phyloP scores from a whole-genome alignment of 2,888 invertebrate species.

The Megastigmus dorsalis region DNA sequence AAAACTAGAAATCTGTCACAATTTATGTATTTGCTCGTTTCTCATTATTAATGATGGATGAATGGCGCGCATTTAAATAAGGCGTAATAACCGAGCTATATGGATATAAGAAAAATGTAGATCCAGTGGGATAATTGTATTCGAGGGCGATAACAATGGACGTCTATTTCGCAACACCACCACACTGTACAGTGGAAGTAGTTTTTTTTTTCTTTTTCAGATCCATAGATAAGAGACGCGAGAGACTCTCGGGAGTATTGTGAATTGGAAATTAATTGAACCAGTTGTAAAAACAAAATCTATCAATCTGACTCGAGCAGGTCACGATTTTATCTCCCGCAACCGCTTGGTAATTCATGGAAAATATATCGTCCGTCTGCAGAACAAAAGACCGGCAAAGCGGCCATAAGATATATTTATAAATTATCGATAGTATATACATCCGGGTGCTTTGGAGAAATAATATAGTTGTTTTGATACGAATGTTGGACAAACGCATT shows the following conservation, averaged over 20 bases:
- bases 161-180: slow-evolving; percentile 31
- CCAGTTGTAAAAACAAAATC: slow-evolving; percentile 30
- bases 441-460: too few relatives aligned
- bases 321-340: neutral
- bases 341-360: neutral
- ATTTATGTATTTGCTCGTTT: neutral
- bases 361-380: neutral
- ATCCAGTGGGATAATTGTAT: slow-evolving; percentile 11
- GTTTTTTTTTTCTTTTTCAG: too few relatives aligned
- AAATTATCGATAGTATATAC: too few relatives aligned
- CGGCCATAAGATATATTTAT: too few relatives aligned
- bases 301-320: slow-evolving; percentile 16
- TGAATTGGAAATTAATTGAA: slow-evolving; percentile 28
- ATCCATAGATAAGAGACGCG: slow-evolving; percentile 9
- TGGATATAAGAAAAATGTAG: neutral
- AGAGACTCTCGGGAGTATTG: neutral
- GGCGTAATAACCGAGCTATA: neutral
- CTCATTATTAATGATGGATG: slow-evolving; percentile 6
- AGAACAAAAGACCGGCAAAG: slow-evolving; percentile 11
- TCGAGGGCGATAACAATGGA: slow-evolving; percentile 24
- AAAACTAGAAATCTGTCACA: neutral
- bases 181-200: slow-evolving; percentile 24
- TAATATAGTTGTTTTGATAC: too few relatives aligned
- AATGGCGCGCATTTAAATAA: neutral
- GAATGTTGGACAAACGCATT: too few relatives aligned